Evolutionary conservation across 2,113 vertebrate genomes (phyloP), one percentile per base, ranked within the genome.

Genomic region (Pterocles gutturalis): DNA sequence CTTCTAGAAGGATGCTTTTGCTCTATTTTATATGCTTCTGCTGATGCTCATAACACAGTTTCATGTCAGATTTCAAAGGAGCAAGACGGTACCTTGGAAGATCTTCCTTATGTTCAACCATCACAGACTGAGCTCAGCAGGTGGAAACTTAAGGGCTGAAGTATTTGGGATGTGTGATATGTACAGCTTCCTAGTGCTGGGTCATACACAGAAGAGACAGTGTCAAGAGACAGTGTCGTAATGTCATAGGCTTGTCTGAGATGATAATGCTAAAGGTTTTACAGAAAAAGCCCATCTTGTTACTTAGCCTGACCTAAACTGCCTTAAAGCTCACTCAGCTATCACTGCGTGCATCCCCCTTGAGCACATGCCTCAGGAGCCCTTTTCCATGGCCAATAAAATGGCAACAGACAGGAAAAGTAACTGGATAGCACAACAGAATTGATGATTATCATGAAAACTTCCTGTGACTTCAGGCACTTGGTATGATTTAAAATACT

Each of bases 31-130:
- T 28, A 53, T 0, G 8, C 18, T 45, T 65, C 17, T 69, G 36
- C 49, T 89, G 13, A 19, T 31, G 18, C 26, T 65, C 2, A 0
- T 22, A 31, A 72, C 34, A 51, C 13, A 64, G 24, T n/a, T 85
- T 86, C 67, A 58, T 25, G 34, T 78, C 70, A 75, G 34, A 31
- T 78, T 82, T 67, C 73, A 60, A 45, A 82, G 33, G 21, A 75
- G 51, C 72, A 82, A 72, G 43, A n/a, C 12, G 34, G 17, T 54
- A 26, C 17, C 29, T 28, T 65, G 67, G 57, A 81, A 76, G n/a
- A 61, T 36, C 18, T 57, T 58, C 58, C 41, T 60, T 34, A 18
- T 0, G 0, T 8, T 62, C 24, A 71, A 13, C 11, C 7, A 36
- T 26, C 43, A 77, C 8, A 33, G 45, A 48, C 18, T 24, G 43